phyloP scores from a whole-genome alignment of 2,113 vertebrate genomes.

The Leptocoma aspasia region DNA sequence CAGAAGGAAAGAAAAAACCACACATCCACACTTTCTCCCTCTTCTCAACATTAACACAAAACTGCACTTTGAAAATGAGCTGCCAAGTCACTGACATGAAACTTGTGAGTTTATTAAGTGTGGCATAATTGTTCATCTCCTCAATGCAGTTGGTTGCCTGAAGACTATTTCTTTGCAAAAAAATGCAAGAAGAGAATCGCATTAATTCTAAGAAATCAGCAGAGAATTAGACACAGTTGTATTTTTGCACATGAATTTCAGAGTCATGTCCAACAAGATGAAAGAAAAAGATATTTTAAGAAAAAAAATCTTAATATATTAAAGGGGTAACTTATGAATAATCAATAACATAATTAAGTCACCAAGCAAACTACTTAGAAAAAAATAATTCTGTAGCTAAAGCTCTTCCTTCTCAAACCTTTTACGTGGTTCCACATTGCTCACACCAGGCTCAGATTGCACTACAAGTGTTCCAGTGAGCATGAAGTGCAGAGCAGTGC shows the following conservation, averaged over 20 bases:
- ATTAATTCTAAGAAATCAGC: background rate
- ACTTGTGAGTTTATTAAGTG: background rate
- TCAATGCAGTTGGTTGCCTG: background rate
- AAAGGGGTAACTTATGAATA: background rate
- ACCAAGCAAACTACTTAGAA: background rate
- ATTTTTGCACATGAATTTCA: background rate
- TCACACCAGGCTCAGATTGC: background rate
- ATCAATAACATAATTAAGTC: background rate
- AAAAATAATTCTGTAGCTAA: background rate
- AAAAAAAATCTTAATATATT: background rate
- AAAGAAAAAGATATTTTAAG: background rate
- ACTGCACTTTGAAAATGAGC: background rate
- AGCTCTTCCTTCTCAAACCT: background rate
- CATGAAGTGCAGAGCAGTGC: background rate
- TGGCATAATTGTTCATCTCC: background rate
- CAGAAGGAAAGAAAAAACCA: accelerated
- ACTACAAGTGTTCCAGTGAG: background rate
- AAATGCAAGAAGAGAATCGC: background rate
- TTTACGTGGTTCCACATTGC: background rate
- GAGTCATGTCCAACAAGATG: background rate
- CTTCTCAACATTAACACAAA: background rate
- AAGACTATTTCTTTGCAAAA: background rate
- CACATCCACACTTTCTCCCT: background rate
- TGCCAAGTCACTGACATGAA: background rate
- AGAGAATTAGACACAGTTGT: background rate